Percentiles rank a stretch among this genome's conserved stretches.
phyloP scores from a whole-genome alignment of 2,113 vertebrate genomes.

The Apaloderma vittatum region DNA sequence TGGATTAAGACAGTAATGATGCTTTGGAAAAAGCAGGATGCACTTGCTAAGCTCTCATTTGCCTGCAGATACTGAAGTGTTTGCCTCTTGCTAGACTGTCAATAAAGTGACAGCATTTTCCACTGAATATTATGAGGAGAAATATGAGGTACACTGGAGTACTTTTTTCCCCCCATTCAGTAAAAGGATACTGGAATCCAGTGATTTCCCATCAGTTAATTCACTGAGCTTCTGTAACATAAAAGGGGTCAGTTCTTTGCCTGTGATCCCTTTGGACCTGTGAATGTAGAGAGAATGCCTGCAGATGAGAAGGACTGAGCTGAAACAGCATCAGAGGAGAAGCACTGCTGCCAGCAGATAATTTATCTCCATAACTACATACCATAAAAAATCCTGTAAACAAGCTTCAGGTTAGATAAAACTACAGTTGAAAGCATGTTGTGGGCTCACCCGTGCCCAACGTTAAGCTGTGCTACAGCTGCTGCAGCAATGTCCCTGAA shows the following conservation, averaged over 20 bases:
- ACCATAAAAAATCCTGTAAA: neutral
- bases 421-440: neutral
- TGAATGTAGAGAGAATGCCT: neutral
- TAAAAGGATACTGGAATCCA: slow-evolving; percentile 90
- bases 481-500: neutral
- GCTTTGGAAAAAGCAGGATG: neutral
- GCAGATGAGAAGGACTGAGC: neutral
- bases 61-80: neutral
- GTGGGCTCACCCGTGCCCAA: neutral
- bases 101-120: neutral
- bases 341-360: neutral
- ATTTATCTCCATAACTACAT: neutral
- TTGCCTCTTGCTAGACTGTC: neutral
- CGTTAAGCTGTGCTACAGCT: neutral
- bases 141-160: neutral
- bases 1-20: neutral
- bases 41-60: neutral
- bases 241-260: slow-evolving; percentile 90
- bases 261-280: slow-evolving; percentile 81
- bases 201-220: slow-evolving; percentile 85
- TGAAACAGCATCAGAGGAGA: neutral
- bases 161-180: neutral
- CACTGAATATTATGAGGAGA: neutral
- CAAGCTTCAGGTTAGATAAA: neutral
- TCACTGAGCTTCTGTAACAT: slow-evolving; percentile 85